phyloP scores from a whole-genome alignment of 2,888 invertebrate genomes.

The Frankliniella intonsa region DNA sequence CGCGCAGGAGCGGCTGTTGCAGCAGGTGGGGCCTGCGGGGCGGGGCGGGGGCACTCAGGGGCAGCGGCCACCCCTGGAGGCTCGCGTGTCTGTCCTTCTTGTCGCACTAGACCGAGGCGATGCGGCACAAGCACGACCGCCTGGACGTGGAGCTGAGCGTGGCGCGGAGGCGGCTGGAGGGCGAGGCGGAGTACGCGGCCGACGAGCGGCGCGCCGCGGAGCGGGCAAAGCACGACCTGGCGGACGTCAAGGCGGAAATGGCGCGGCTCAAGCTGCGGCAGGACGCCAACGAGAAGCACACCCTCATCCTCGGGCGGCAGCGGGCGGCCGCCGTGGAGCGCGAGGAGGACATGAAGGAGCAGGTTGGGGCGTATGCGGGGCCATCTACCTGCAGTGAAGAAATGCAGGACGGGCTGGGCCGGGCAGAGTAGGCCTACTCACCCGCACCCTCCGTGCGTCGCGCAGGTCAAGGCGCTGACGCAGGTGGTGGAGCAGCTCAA shows the following conservation, averaged over 20 bases:
- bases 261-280: neutral
- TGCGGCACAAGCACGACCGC: neutral
- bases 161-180: neutral
- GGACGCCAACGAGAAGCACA: neutral
- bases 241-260: neutral
- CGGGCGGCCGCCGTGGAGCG: neutral
- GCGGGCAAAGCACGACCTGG: neutral
- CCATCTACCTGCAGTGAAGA: too few species aligned
- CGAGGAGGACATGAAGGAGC: neutral
- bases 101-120: too few species aligned
- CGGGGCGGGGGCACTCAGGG: neutral
- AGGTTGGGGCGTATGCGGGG: too few species aligned
- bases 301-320: neutral
- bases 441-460: neutral
- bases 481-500: neutral
- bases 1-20: neutral
- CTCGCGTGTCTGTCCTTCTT: too few species aligned
- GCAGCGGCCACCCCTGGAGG: neutral
- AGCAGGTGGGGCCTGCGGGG: neutral
- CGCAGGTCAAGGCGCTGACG: constrained; percentile 17
- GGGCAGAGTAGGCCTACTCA: too few species aligned
- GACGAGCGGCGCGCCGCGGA: neutral
- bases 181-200: constrained; percentile 2
- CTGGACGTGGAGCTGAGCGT: neutral
- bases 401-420: neutral